These are phyloP conservation scores for Cepaea nemoralis DNA, from an alignment of 1,140 invertebrate species.

Conservation along the genomic window DNA sequence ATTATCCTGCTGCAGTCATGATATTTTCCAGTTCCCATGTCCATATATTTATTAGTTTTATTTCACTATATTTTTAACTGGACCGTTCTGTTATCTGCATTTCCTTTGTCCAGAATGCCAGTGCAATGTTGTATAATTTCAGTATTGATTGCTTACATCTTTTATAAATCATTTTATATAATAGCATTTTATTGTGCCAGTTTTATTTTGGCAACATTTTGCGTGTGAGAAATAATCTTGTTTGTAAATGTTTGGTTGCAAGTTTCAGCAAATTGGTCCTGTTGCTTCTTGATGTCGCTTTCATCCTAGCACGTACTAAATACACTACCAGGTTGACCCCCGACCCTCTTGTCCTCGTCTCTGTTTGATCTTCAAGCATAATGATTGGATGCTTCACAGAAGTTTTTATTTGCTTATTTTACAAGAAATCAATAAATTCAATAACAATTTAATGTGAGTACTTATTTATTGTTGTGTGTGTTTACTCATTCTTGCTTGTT, in stretches of 20 bases:
- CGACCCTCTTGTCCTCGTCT: too few relatives aligned
- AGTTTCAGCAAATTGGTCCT: not conserved
- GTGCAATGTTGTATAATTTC: not conserved
- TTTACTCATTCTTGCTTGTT: too few relatives aligned
- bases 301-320: not conserved
- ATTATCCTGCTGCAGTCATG: too few relatives aligned
- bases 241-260: not conserved
- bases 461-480: not conserved
- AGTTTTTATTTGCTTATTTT: constrained; percentile 53
- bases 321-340: not conserved
- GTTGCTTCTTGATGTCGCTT: not conserved
- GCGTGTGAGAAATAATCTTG: not conserved
- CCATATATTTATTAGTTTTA: not conserved
- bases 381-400: constrained; percentile 44
- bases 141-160: too few relatives aligned
- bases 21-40: too few relatives aligned
- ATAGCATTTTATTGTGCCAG: not conserved
- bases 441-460: not conserved
- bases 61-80: not conserved
- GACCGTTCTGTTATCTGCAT: not conserved
- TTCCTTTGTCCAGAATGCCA: not conserved
- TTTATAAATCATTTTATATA: too few relatives aligned
- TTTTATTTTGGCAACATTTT: not conserved
- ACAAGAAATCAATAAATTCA: constrained; percentile 3
- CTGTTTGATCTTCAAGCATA: constrained; percentile 21